Evolutionary conservation across 1,140 invertebrate genomes (phyloP).

Genomic region (Megalopta genalis): DNA sequence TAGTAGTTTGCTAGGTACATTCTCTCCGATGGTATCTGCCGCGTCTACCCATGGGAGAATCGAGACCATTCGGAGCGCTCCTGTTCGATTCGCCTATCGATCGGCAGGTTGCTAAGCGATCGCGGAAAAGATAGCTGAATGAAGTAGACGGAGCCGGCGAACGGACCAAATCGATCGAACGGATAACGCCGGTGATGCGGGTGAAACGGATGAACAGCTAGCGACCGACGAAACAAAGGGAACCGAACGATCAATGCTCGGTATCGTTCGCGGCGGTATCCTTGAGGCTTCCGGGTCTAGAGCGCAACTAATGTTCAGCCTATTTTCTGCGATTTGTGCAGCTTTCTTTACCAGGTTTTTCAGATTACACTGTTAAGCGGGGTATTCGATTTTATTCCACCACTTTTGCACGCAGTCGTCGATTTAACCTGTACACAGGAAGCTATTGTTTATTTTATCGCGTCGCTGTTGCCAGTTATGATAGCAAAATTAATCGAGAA

Average conservation of each 20-base stretch:
- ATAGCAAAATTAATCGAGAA: no score
- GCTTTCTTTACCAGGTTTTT: no score
- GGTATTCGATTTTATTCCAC: no score
- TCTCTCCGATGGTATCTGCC: slow-evolving; percentile 19
- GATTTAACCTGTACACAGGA: no score
- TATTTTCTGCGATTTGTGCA: no score
- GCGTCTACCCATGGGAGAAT: slow-evolving; percentile 9
- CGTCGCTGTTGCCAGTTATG: no score
- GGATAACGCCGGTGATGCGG: background rate
- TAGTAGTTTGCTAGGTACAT: slow-evolving; percentile 17
- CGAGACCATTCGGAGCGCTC: background rate
- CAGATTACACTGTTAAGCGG: no score
- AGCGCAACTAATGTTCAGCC: no score
- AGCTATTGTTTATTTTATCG: no score
- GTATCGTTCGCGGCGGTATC: no score
- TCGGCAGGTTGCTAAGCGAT: slow-evolving; percentile 1
- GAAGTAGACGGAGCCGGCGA: background rate
- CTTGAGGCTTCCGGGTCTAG: no score
- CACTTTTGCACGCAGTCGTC: no score
- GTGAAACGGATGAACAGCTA: background rate
- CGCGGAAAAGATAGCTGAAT: slow-evolving; percentile 13
- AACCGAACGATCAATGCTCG: slow-evolving; percentile 34
- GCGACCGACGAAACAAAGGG: background rate
- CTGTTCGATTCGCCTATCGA: slow-evolving; percentile 22
- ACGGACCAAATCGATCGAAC: background rate